Conservation (phyloP, 2,888 invertebrate species). For the Acanthoscelides obtectus region DNA sequence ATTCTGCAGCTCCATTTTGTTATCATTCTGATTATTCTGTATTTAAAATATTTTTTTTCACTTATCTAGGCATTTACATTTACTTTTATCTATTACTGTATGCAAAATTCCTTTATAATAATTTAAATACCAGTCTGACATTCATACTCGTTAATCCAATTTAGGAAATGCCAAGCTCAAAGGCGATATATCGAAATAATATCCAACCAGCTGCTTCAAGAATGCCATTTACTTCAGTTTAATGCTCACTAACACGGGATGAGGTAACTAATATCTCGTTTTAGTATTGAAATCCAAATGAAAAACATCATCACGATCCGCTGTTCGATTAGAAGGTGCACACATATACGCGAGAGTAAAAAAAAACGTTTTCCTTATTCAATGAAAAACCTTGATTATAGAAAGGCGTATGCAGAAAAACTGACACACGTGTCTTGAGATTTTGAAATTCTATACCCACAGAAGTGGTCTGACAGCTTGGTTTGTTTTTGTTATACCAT, state of each 20-base stretch:
- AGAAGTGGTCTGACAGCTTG: neutral
- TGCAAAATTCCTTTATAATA: neutral
- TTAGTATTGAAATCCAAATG: neutral
- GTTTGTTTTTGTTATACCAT: neutral
- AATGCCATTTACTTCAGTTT: neutral
- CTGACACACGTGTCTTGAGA: neutral
- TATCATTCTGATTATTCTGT: too few relatives aligned
- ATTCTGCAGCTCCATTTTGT: too few relatives aligned
- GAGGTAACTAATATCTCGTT: neutral
- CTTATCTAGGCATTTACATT: neutral
- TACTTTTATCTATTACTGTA: neutral
- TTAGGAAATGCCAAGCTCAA: neutral
- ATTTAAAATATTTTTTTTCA: too few relatives aligned
- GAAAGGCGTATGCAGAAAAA: neutral
- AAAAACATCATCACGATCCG: neutral
- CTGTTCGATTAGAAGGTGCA: neutral
- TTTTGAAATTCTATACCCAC: neutral
- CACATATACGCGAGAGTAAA: neutral
- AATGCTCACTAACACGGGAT: neutral
- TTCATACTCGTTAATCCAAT: neutral
- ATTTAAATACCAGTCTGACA: neutral
- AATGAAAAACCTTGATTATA: neutral
- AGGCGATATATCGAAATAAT: neutral
- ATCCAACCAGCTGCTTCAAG: neutral
- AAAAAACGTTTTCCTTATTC: neutral